Evolutionary conservation across 2,113 vertebrate genomes (phyloP).

Genomic region (Manacus vitellinus): DNA sequence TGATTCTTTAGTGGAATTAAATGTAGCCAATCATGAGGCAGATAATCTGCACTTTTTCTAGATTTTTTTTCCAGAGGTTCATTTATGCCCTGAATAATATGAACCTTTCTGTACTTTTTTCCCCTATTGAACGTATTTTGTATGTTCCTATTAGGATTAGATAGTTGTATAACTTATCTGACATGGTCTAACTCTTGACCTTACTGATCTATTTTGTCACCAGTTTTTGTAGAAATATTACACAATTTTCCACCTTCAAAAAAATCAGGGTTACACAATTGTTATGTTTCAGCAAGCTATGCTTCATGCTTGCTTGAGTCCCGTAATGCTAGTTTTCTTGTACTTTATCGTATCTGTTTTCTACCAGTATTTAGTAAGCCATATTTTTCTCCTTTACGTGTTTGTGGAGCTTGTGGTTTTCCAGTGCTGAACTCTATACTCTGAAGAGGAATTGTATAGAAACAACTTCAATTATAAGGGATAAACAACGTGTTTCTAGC

Average conservation of each 20-base stretch:
- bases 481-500: neutral
- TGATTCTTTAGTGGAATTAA: neutral
- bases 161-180: neutral
- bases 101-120: neutral
- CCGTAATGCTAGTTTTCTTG: neutral
- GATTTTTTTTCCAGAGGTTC: neutral
- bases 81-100: neutral
- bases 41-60: neutral
- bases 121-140: neutral
- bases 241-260: neutral
- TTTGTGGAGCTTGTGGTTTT: neutral
- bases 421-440: neutral
- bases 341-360: neutral
- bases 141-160: neutral
- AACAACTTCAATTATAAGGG: neutral
- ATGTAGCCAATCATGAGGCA: neutral
- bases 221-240: neutral
- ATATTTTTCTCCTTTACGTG: neutral
- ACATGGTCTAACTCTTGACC: neutral
- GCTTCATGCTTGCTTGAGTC: neutral
- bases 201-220: neutral
- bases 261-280: neutral
- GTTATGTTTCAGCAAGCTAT: neutral
- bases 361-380: neutral
- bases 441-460: neutral